Evolutionary conservation across 2,797 vertebrate genomes (phyloP).

Genomic region (Scolopax bukidnonensis): DNA sequence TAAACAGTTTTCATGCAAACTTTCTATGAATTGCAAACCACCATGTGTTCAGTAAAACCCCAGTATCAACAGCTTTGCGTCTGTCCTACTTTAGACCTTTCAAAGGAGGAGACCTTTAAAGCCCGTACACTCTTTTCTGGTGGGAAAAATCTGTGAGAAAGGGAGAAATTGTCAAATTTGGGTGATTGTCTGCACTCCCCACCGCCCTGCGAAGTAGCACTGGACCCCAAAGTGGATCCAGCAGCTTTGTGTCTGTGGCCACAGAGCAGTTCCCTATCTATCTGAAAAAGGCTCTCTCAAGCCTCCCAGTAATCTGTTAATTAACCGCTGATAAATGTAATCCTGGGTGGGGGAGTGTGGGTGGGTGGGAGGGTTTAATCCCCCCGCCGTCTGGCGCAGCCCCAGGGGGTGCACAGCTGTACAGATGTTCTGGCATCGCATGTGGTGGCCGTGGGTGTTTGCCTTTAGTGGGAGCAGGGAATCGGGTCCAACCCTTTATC

Average conservation of each 20-base stretch:
- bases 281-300: not conserved
- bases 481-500: not conserved
- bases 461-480: not conserved
- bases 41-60: not conserved
- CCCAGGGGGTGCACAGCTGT: not conserved
- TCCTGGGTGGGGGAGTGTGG: not conserved
- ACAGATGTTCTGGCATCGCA: not conserved
- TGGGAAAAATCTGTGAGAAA: conserved; percentile 33
- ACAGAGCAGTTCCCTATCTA: not conserved
- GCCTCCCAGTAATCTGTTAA: conserved; percentile 30
- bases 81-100: not conserved
- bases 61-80: not conserved
- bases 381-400: no score
- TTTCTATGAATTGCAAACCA: not conserved
- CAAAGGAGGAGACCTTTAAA: not conserved
- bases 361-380: no score
- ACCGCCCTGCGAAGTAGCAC: accelerated
- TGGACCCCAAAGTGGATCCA: not conserved
- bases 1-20: conserved; percentile 16
- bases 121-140: not conserved
- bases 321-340: not conserved
- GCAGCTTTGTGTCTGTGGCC: not conserved
- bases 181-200: not conserved
- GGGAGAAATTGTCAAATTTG: not conserved
- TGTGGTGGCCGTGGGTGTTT: not conserved